Conservation (phyloP, 2,888 invertebrate species). For the Formica aserva region DNA sequence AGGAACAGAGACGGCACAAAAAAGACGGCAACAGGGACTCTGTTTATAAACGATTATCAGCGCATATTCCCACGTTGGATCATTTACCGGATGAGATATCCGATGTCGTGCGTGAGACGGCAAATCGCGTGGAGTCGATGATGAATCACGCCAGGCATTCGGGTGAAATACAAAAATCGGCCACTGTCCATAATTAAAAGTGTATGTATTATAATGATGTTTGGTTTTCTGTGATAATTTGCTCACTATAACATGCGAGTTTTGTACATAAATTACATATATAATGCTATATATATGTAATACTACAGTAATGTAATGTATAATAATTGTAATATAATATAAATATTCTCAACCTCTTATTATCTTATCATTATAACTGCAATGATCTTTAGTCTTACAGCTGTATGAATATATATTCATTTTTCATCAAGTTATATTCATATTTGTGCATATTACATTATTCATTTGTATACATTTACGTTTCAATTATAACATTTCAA, state of each 20-base stretch:
- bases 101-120: conserved; percentile 94
- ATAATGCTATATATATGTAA: not conserved
- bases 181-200: conserved; percentile 13
- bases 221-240: conserved; percentile 25
- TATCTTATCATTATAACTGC: not conserved
- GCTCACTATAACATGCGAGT: not conserved
- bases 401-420: not conserved
- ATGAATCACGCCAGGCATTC: conserved; percentile 92
- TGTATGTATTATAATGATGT: not conserved
- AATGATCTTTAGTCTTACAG: not conserved
- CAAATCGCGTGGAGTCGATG: conserved; percentile 94
- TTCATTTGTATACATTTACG: not conserved
- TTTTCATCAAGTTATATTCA: not conserved
- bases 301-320: not conserved
- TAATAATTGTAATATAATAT: not conserved
- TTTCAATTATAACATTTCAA: not conserved
- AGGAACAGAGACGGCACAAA: conserved; percentile 93
- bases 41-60: conserved; percentile 95
- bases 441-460: not conserved
- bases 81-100: conserved; percentile 93
- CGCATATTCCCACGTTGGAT: conserved; percentile 93
- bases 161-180: conserved; percentile 79
- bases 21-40: conserved; percentile 90
- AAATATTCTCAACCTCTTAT: not conserved
- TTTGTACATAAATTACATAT: conserved; percentile 15